Base-by-base conservation (phyloP, 2,113 vertebrate species). In the Alces alces region DNA sequence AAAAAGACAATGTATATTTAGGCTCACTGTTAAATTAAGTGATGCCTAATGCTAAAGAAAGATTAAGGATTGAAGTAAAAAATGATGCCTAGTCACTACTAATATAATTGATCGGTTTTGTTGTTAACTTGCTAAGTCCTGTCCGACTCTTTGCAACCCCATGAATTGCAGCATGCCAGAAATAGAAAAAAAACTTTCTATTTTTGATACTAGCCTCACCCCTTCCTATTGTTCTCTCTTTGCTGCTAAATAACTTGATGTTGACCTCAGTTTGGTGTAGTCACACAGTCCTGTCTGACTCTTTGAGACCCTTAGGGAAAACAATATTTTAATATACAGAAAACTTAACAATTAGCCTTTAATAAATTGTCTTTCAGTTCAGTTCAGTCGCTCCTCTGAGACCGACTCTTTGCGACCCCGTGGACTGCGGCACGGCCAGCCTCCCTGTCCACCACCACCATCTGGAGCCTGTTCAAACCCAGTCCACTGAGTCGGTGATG, bases 351-450 rank as follows among this genome's bases (percentile, higher is more conserved):
- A 70, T 36, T 70, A 70, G n/a, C 64, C 64, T 36, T 36, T 36
- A 70, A 36, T 70, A 36, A 36, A 21, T 36, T 36, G 21, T 36
- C 64, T 70, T 36, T 70, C 64, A 36, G n/a, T 70, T 70, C n/a
- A 36, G n/a, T 70, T 70, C n/a, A 70, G 64, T 70, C 2, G 0
- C 17, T 70, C 17, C 21, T 36, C 11, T n/a, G 16, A 36, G 64
- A 36, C 4, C 11, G 17, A 70, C 64, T 36, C 9, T 70, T 70
- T 70, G 64, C 8, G 10, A 11, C 64, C n/a, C 64, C 17, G 11
- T 70, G n/a, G 9, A 70, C 64, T 70, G 4, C n/a, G 36, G 64
- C n/a, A 70, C 0, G 0, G 17, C 17, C 21, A n/a, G 4, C n/a
- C 11, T 70, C n/a, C 64, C 64, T 70, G 4, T 70, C 64, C 9